Evolutionary conservation across 2,888 invertebrate species (phyloP).

Genomic region (Acanthopleura granulata): DNA sequence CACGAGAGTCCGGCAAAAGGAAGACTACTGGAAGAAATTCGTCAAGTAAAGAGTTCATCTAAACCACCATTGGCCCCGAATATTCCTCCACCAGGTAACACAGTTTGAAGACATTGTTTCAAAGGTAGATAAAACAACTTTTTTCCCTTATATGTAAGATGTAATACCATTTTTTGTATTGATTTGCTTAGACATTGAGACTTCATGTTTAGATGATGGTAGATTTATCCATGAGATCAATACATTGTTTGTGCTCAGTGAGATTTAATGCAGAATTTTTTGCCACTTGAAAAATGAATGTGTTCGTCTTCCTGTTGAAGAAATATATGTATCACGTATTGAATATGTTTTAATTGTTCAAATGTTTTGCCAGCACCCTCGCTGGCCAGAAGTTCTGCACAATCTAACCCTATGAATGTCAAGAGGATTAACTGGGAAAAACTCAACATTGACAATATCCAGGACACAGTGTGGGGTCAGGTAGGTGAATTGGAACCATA

Average conservation of each 20-base stretch:
- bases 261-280: no score
- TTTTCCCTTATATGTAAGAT: no score
- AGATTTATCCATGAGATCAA: no score
- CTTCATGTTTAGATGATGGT: no score
- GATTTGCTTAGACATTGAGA: no score
- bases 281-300: no score
- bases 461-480: slow-evolving; percentile 68
- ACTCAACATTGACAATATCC: slow-evolving; percentile 56
- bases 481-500: slow-evolving; percentile 35
- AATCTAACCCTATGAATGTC: slow-evolving; percentile 50
- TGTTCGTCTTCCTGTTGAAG: no score
- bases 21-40: neutral
- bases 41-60: neutral
- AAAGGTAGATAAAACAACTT: no score
- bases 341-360: slow-evolving; percentile 9
- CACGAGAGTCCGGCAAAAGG: slow-evolving; percentile 28
- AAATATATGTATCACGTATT: neutral
- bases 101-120: no score
- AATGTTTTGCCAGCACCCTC: slow-evolving; percentile 30
- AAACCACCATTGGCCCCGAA: slow-evolving; percentile 34
- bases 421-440: slow-evolving; percentile 70
- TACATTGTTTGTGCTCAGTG: no score
- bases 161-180: no score
- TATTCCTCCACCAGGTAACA: slow-evolving; percentile 28
- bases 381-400: neutral